These are phyloP conservation scores for Coelopa pilipes DNA, from an alignment of 2,888 invertebrate genomes.

Conservation along the genomic window DNA sequence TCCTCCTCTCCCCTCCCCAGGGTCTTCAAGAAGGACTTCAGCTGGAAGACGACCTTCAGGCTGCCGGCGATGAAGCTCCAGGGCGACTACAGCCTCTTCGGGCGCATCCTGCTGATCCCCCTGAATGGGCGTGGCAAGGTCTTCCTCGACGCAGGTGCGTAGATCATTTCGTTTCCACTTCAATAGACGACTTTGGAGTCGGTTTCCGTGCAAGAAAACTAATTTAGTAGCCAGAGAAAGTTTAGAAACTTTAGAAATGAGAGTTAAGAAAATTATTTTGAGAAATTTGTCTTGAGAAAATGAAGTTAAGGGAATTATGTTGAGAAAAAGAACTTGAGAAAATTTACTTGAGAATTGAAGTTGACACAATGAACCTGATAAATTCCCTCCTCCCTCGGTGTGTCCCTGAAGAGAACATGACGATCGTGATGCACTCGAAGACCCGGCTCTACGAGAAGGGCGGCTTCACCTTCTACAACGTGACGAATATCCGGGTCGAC, in stretches of 20 bases:
- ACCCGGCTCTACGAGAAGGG: conserved; percentile 74
- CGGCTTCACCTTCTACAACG: conserved; percentile 76
- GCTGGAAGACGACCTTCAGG: conserved; percentile 76
- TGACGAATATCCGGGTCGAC: conserved; percentile 75
- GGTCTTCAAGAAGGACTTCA: conserved; percentile 75
- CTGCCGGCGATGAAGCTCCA: conserved; percentile 76
- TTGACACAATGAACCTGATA: too few species aligned
- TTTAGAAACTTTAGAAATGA: too few species aligned
- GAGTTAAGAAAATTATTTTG: too few species aligned
- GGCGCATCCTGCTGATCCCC: conserved; percentile 77
- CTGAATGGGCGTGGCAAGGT: conserved; percentile 76
- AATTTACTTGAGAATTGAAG: too few species aligned
- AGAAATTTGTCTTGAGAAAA: too few species aligned
- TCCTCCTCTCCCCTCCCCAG: conserved; percentile 57
- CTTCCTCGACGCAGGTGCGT: conserved; percentile 78
- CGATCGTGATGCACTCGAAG: conserved; percentile 75
- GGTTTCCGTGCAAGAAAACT: too few species aligned
- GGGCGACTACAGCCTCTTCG: conserved; percentile 76
- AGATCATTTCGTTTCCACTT: background rate
- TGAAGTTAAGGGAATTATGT: too few species aligned
- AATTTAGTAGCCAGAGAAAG: too few species aligned
- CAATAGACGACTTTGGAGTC: background rate
- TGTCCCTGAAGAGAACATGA: conserved; percentile 71
- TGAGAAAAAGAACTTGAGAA: too few species aligned
- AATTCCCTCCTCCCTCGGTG: too few species aligned